Conservation (phyloP, 2,797 vertebrate species). For the Acanthopagrus latus region DNA sequence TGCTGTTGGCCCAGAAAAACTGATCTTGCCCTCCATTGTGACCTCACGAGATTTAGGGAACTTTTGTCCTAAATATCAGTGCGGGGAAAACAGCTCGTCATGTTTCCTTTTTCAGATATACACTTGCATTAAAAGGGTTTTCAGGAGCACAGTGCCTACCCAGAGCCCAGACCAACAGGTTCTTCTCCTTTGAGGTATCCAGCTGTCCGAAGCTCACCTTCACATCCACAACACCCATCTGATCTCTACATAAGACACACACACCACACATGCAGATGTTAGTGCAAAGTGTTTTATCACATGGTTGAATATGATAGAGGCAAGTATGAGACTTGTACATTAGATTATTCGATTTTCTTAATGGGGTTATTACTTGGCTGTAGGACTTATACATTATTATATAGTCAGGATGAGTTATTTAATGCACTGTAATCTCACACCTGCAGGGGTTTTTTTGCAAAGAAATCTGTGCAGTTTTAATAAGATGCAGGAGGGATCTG, state of each 20-base stretch:
- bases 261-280: background rate
- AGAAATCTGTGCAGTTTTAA: background rate
- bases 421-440: background rate
- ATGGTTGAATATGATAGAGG: background rate
- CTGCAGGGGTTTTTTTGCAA: background rate
- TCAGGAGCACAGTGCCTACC: constrained; percentile 76
- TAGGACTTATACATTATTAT: background rate
- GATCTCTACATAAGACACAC: constrained; percentile 83
- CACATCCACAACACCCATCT: constrained; percentile 88
- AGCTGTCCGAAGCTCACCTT: constrained; percentile 93
- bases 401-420: background rate
- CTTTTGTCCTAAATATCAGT: constrained; percentile 89
- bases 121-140: background rate
- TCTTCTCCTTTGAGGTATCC: constrained; percentile 93
- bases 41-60: constrained; percentile 94
- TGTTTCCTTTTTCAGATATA: constrained; percentile 11
- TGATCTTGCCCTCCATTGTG: constrained; percentile 89
- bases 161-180: constrained; percentile 90
- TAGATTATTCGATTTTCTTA: too few relatives aligned
- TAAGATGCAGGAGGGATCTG: background rate
- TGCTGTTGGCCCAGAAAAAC: constrained; percentile 83
- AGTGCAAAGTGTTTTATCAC: background rate
- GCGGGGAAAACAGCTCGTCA: background rate
- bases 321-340: constrained; percentile 5
- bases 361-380: background rate